Evolutionary conservation across 1,140 invertebrate genomes (phyloP).

Genomic region (Pachypeltis micranthus): DNA sequence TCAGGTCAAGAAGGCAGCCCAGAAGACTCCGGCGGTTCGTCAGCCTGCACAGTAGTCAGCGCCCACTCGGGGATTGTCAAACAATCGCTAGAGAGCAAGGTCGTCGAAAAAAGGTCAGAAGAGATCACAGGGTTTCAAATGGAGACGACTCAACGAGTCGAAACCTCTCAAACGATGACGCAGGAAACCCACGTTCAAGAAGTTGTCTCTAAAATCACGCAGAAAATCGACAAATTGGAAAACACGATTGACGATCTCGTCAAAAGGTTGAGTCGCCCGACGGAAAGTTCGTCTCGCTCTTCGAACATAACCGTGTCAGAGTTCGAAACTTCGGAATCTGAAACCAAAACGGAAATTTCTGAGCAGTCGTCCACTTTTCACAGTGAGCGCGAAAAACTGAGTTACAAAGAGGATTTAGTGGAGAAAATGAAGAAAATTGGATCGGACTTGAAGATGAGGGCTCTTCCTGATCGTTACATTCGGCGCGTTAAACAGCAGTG

Average conservation of each 20-base stretch:
- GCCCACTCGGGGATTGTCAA: background rate
- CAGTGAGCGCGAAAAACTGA: background rate
- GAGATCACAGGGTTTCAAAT: constrained; percentile 3
- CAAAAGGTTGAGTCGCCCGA: background rate
- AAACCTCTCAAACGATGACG: constrained; percentile 3
- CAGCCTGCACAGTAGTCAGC: constrained; percentile 14
- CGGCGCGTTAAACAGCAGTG: constrained; percentile 3
- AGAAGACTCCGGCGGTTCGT: constrained; percentile 7
- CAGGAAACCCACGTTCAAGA: constrained; percentile 14
- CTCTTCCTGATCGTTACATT: constrained; percentile 1
- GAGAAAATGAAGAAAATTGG: constrained; percentile 8
- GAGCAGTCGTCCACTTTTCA: background rate
- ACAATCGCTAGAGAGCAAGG: constrained; percentile 9
- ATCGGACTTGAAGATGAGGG: background rate
- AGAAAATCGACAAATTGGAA: constrained; percentile 19
- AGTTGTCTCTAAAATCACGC: constrained; percentile 16
- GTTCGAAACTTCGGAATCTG: constrained; percentile 1
- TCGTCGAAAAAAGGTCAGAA: constrained; percentile 12
- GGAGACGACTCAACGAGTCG: background rate
- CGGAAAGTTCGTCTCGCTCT: constrained; percentile 5
- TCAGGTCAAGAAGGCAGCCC: constrained; percentile 7
- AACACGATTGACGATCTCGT: constrained; percentile 16
- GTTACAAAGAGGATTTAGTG: constrained; percentile 13
- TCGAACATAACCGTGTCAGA: constrained; percentile 3
- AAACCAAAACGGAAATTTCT: background rate